Conservation (phyloP, 2,888 invertebrate species). For the Plebejus anna region DNA sequence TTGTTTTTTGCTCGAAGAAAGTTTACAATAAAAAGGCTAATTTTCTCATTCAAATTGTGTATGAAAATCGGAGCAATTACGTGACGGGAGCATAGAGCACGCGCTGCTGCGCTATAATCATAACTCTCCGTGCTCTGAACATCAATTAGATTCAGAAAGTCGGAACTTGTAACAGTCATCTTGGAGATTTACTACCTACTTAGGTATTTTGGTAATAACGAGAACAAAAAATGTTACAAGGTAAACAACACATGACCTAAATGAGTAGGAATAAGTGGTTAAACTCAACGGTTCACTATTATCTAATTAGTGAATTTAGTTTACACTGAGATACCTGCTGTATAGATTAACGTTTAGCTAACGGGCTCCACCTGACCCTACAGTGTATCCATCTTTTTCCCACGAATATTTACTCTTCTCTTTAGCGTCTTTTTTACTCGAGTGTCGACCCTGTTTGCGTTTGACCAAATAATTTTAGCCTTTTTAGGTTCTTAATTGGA, state of each 20-base stretch:
- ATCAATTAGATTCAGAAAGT: slow-evolving; percentile 11
- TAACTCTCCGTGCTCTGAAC: slow-evolving; percentile 10
- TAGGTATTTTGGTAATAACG: not conserved
- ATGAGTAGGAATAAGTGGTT: not conserved
- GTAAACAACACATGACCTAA: not conserved
- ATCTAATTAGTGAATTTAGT: slow-evolving; percentile 10
- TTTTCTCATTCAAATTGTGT: slow-evolving; percentile 45
- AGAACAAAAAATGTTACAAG: not conserved
- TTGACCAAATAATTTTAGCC: slow-evolving; percentile 26
- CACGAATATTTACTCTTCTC: slow-evolving; percentile 55
- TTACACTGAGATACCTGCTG: slow-evolving; percentile 12
- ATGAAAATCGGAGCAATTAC: slow-evolving; percentile 66
- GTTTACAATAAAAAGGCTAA: slow-evolving; percentile 31
- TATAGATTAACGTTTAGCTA: slow-evolving; percentile 43
- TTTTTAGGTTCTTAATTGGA: slow-evolving; percentile 44
- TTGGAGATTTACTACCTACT: not conserved
- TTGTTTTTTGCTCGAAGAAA: slow-evolving; percentile 38
- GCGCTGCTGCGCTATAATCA: slow-evolving; percentile 35
- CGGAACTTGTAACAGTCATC: not conserved
- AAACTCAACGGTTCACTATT: slow-evolving; percentile 6
- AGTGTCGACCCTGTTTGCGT: slow-evolving; percentile 19
- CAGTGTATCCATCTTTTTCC: slow-evolving; percentile 51
- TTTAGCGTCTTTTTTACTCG: slow-evolving; percentile 48
- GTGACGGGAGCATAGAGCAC: slow-evolving; percentile 44
- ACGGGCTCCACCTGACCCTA: slow-evolving; percentile 35